A percentile compares a stretch with the other conserved stretches of the same genome.
These are phyloP conservation scores for Dryococelus australis DNA, from an alignment of 2,888 invertebrate species.

Conservation along the genomic window DNA sequence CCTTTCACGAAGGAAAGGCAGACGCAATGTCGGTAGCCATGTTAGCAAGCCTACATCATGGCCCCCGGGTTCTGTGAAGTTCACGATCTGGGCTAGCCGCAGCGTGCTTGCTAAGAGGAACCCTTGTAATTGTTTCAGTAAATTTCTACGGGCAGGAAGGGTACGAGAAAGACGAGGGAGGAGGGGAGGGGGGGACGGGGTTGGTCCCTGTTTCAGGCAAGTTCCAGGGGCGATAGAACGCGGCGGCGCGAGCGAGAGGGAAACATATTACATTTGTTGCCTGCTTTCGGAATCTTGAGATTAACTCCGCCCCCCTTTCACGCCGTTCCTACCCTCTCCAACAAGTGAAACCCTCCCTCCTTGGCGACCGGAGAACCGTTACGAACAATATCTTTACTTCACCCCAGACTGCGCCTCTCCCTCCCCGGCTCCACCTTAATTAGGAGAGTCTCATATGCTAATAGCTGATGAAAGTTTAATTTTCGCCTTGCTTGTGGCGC, in stretches of 20 bases:
- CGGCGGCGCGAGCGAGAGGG: not conserved
- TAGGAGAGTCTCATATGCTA: slow-evolving; percentile 61
- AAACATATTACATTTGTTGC: slow-evolving; percentile 16
- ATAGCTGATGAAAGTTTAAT: slow-evolving; percentile 62
- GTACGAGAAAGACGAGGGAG: not conserved
- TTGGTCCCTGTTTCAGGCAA: not conserved
- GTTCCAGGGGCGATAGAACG: slow-evolving; percentile 6
- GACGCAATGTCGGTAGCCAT: too few relatives aligned
- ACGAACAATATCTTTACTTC: slow-evolving; percentile 54
- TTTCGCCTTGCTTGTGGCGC: slow-evolving; percentile 59
- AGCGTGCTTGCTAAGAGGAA: not conserved
- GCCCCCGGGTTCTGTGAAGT: not conserved
- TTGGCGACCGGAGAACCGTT: slow-evolving; percentile 29
- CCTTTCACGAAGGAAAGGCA: too few relatives aligned
- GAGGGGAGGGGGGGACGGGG: not conserved
- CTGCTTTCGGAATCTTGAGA: slow-evolving; percentile 16
- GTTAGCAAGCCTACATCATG: not conserved
- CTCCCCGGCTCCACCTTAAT: slow-evolving; percentile 57
- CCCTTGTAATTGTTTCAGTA: slow-evolving; percentile 35
- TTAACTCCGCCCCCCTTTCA: slow-evolving; percentile 7
- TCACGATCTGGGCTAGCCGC: not conserved
- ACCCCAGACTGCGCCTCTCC: slow-evolving; percentile 2
- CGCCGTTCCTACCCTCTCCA: not conserved
- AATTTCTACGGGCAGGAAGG: slow-evolving; percentile 31
- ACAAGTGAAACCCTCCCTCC: not conserved